Evolutionary conservation across 2,797 vertebrate genomes (phyloP).

Genomic region (Sebastes minor): DNA sequence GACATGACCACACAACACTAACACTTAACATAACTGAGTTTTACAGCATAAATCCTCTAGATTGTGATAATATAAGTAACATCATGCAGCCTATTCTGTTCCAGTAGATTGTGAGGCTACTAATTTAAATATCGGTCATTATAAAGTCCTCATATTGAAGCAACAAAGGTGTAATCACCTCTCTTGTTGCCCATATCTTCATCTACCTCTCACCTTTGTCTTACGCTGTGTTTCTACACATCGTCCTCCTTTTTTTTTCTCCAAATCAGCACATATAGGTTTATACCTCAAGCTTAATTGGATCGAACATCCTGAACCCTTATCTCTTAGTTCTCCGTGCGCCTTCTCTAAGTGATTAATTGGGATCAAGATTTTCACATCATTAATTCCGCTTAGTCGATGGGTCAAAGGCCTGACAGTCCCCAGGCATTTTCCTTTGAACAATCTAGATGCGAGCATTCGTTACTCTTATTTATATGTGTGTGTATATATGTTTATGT

Average conservation of each 20-base stretch:
- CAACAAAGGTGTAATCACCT: background rate
- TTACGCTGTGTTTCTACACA: too few relatives aligned
- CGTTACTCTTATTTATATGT: conserved; percentile 10
- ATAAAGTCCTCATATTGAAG: background rate
- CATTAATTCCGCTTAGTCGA: conserved; percentile 45
- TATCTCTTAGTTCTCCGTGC: background rate
- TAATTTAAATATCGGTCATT: background rate
- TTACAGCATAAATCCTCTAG: background rate
- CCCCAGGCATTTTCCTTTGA: conserved; percentile 38
- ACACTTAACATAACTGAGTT: background rate
- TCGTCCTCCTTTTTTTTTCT: background rate
- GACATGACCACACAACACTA: conserved; percentile 3
- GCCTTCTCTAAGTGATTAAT: conserved; percentile 26
- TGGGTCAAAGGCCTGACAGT: conserved; percentile 35
- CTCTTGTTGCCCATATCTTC: background rate
- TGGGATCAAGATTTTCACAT: conserved; percentile 48
- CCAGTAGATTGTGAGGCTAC: background rate
- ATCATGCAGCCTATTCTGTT: background rate
- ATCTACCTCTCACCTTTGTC: background rate
- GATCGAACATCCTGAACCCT: conserved; percentile 18
- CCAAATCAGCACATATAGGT: background rate
- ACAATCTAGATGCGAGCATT: conserved; percentile 4
- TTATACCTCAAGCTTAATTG: conserved; percentile 16
- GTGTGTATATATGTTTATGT: conserved; percentile 4
- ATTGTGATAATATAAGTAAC: background rate